A percentile compares a stretch with the other conserved stretches of the same genome.
Conservation (phyloP, 2,888 invertebrate genomes). For the Orthosia gothica region DNA sequence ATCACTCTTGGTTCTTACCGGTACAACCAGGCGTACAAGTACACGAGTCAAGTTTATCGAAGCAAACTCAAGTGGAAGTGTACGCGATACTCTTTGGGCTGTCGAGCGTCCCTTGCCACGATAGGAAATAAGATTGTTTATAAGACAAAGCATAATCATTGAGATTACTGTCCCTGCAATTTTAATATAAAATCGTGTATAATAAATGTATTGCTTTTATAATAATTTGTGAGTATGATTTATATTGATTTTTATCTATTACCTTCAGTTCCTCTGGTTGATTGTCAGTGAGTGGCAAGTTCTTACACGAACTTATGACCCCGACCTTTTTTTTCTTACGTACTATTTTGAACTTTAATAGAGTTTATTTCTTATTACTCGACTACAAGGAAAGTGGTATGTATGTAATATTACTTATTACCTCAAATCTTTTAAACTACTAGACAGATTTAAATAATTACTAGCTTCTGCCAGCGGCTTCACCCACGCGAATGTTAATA, state of each 20-base stretch:
- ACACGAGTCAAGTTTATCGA: not conserved
- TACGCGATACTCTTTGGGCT: constrained; percentile 36
- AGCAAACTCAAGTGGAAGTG: constrained; percentile 48
- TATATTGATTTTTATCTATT: not conserved
- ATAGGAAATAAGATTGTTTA: constrained; percentile 19
- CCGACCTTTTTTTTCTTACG: no score
- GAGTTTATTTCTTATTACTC: no score
- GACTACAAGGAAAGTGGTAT: no score
- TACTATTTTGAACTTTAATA: no score
- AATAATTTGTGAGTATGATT: not conserved
- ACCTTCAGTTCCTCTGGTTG: no score
- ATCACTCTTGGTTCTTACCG: constrained; percentile 21
- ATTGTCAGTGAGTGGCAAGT: no score
- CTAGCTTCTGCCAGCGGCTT: no score
- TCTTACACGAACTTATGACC: no score
- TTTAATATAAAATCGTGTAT: not conserved
- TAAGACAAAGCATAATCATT: constrained; percentile 42
- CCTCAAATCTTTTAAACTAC: no score
- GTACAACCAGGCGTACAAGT: constrained; percentile 30
- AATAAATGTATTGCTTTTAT: not conserved
- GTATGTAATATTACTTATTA: no score
- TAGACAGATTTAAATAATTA: no score
- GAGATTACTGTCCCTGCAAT: not conserved
- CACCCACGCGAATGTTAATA: no score
- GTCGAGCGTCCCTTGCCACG: constrained; percentile 27